Conservation (phyloP, 2,113 vertebrate species). For the Etheostoma cragini region DNA sequence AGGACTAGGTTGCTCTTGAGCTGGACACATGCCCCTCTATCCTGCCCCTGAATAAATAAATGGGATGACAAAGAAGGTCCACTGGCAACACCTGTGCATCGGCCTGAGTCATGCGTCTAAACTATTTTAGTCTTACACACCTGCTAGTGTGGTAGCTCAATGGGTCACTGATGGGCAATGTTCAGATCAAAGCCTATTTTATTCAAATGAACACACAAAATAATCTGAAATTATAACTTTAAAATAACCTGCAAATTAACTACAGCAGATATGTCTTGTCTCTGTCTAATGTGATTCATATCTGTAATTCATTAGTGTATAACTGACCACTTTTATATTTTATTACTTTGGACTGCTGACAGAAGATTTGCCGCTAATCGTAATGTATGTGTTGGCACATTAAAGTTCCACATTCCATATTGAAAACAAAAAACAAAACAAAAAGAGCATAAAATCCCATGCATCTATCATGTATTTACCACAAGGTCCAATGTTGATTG, state of each 20-base stretch:
- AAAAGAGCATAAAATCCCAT: slow-evolving; percentile 2
- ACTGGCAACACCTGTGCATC: background rate
- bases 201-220: background rate
- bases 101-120: background rate
- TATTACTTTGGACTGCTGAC: slow-evolving; percentile 4
- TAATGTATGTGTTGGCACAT: slow-evolving; percentile 8
- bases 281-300: background rate
- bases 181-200: background rate
- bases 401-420: background rate
- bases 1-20: slow-evolving; percentile 22
- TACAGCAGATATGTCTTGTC: background rate
- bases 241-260: background rate
- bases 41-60: background rate
- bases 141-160: background rate
- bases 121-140: background rate
- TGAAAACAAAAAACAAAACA: no score
- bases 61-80: background rate
- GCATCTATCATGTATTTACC: slow-evolving; percentile 6
- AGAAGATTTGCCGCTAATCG: slow-evolving; percentile 3
- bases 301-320: background rate
- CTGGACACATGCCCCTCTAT: background rate
- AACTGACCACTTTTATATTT: background rate
- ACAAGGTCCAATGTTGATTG: background rate
- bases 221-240: background rate
- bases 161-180: background rate